A percentile compares a stretch with the other conserved stretches of the same genome.
Evolutionary conservation across 2,113 vertebrate species (phyloP).

Genomic region (Crotalus helleri): DNA sequence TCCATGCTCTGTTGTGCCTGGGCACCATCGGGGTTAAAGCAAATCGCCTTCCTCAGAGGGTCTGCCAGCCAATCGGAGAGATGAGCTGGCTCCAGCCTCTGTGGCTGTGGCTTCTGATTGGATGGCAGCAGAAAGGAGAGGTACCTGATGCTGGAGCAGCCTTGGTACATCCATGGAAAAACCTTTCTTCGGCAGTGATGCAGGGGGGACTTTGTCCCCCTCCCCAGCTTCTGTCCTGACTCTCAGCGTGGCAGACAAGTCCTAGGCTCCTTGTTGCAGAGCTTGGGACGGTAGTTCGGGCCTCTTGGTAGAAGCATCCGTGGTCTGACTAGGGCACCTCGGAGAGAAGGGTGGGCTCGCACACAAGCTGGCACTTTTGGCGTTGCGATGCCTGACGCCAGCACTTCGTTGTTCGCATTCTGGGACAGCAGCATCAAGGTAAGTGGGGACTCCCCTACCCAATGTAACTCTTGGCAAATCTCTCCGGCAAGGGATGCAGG

Average conservation of each 20-base stretch:
- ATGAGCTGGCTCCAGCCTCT: not conserved
- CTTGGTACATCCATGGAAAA: not conserved
- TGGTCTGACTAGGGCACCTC: too few relatives aligned
- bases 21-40: conserved; percentile 8
- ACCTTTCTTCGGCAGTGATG: not conserved
- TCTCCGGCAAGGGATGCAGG: not conserved
- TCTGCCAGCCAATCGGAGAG: not conserved
- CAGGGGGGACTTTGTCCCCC: not conserved
- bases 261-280: not conserved
- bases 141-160: not conserved
- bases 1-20: not conserved
- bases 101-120: conserved; percentile 1
- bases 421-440: not conserved
- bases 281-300: not conserved
- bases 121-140: not conserved
- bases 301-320: too few relatives aligned
- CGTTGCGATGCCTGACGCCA: conserved; percentile 72
- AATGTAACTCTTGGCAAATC: not conserved
- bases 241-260: not conserved
- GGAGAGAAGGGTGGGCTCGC: not conserved
- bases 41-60: not conserved
- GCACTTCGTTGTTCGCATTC: conserved; percentile 39
- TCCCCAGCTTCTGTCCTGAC: not conserved
- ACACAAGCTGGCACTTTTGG: conserved; percentile 23
- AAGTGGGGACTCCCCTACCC: not conserved